Evolutionary conservation across 1,140 invertebrate genomes (phyloP).

Genomic region (Lasioglossum baleicum): DNA sequence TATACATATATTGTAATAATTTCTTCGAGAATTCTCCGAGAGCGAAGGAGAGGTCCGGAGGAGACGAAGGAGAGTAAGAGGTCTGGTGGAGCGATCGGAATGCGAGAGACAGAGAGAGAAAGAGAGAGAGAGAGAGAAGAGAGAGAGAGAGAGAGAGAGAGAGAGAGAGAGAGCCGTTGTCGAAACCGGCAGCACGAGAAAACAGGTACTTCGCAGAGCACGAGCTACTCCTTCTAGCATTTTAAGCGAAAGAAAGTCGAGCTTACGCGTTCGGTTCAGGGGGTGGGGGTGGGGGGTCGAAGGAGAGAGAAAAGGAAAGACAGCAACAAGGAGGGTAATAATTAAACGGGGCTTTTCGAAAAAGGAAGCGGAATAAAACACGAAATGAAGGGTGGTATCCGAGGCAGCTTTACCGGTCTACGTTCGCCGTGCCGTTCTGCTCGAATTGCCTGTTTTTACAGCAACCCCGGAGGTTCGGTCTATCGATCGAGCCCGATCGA

Average conservation of each 20-base stretch:
- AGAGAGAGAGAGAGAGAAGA: neutral
- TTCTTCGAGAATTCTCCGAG: constrained; percentile 10
- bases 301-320: too few species aligned
- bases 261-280: neutral
- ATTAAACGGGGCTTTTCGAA: too few species aligned
- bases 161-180: too few species aligned
- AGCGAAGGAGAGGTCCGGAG: neutral
- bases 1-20: too few species aligned
- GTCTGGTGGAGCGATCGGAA: too few species aligned
- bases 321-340: constrained; percentile 10
- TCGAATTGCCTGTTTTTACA: constrained; percentile 66
- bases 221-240: neutral
- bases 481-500: constrained; percentile 41
- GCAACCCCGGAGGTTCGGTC: constrained; percentile 41
- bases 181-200: neutral
- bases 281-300: too few species aligned
- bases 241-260: neutral
- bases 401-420: constrained; percentile 57
- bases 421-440: constrained; percentile 50
- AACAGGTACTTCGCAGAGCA: too few species aligned
- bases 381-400: constrained; percentile 26
- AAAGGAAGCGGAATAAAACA: too few species aligned
- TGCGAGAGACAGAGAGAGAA: too few species aligned
- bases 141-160: too few species aligned
- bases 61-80: too few species aligned